Base-by-base conservation (phyloP, 2,888 invertebrate genomes). In the Dryobota labecula region DNA sequence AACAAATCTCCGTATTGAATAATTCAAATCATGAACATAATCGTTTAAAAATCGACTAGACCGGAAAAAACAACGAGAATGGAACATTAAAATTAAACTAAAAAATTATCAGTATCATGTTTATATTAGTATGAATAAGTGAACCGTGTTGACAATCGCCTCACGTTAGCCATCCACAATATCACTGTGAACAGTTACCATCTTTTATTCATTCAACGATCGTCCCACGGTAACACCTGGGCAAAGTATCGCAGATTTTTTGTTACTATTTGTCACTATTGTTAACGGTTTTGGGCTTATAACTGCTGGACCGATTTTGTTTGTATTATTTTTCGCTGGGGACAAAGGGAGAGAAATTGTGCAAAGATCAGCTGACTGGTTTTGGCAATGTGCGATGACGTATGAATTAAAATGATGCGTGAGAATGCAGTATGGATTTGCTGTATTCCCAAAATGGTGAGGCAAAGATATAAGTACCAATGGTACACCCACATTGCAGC, bases 161-260 rank as follows among this genome's bases (percentile, higher is more conserved):
- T 27, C 78, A 70, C 36, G 58, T 60, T 56, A n/a, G 11, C 58
- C 45, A 57, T 67, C 9, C 53, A 57, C 41, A 33, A 61, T 57
- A 65, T 58, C 61, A 73, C 56, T 18, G 53, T 69, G 49, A 58
- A 83, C 76, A 64, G 74, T 76, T 73, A 69, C 1, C 27, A 84
- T 80, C 70, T 83, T 74, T 85, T 84, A 85, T 85, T 77, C 84
- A 85, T 85, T 49, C 71, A 20, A 33, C 63, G 36, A 71, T 30
- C 58, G 76, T 85, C 83, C 65, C 82, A 80, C 80, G 76, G 74
- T 66, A 58, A 47, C 85, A 85, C 85, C 84, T 85, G 85, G 85
- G 11, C 64, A 27, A 53, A 65, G 63, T 67, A 27, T 58, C 43
- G 65, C 61, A 51, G 43, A 47, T 61, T 73, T 83, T 84, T 81